Evolutionary conservation across 2,113 vertebrate species (phyloP), one percentile per base, ranked within the genome.

Genomic region (Solea senegalensis): DNA sequence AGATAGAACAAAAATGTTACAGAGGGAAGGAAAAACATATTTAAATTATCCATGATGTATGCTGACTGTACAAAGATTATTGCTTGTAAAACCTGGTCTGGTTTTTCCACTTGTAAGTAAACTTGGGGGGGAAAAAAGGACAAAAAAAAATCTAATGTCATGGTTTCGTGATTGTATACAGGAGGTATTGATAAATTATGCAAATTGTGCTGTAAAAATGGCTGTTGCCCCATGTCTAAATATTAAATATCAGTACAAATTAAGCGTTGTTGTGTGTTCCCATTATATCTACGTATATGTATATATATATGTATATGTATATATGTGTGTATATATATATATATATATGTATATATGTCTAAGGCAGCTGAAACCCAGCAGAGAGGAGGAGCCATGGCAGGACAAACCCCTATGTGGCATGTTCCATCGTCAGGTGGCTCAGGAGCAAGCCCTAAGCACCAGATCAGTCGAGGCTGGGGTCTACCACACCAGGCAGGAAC

Each of bases 151-250:
- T 83, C 63, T 87, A 91, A 92, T 92, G 95, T 96, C 94, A 95
- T 96, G 94, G 94, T 97, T 98, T 97, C 95, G 97, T 98, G 97
- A 92, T 95, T 95, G 95, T 97, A 96, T 91, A 97, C 96, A 97
- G 95, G 93, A 95, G 94, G 95, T 97, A 96, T 94, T 95, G 94
- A 96, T 92, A 95, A 95, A 89, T 95, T 96, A 97, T 95, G 94
- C 96, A 97, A 96, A 96, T 92, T 93, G 96, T 99, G 96, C 94
- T 97, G 95, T 97, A 96, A 93, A 96, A 97, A 97, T 91, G 95
- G 95, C 94, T 97, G 95, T 95, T 93, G 93, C 89, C 89, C 86
- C 83, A 95, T 95, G 95, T 95, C 95, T 95, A 93, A 95, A 89
- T 92, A 99, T 97, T 98, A 98, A 98, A 99, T 95, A 97, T 94